A percentile compares a stretch with the other conserved stretches of the same genome.
Evolutionary conservation across 1,140 invertebrate genomes (phyloP).

Genomic region (Agraylea sexmaculata): DNA sequence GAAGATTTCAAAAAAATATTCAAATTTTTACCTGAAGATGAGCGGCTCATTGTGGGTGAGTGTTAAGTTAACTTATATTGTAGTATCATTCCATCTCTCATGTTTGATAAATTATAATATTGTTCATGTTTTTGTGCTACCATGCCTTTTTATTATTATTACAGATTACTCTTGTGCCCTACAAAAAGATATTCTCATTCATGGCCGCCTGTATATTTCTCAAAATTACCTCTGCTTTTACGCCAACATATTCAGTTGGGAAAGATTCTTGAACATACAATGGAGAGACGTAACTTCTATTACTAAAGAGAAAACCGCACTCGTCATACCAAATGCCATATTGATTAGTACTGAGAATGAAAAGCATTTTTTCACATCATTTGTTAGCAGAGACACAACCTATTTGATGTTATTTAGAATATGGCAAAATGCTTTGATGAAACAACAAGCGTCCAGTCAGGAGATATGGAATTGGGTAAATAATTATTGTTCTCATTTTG

Average conservation of each 20-base stretch:
- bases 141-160: slow-evolving; percentile 18
- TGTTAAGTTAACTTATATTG: slow-evolving; percentile 13
- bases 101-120: background rate
- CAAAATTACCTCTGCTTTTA: slow-evolving; percentile 92
- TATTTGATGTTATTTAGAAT: slow-evolving; percentile 90
- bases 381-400: slow-evolving; percentile 82
- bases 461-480: slow-evolving; percentile 80
- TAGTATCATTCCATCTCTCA: background rate
- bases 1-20: slow-evolving; percentile 89
- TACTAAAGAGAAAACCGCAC: slow-evolving; percentile 71
- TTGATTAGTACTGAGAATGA: slow-evolving; percentile 72
- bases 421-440: slow-evolving; percentile 91
- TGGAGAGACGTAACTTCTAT: slow-evolving; percentile 86
- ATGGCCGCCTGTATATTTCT: slow-evolving; percentile 84
- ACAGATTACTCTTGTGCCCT: slow-evolving; percentile 93
- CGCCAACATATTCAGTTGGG: slow-evolving; percentile 92
- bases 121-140: background rate
- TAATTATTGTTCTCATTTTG: no score
- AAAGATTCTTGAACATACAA: slow-evolving; percentile 66
- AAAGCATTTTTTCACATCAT: slow-evolving; percentile 88
- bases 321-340: slow-evolving; percentile 93
- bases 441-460: slow-evolving; percentile 72
- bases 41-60: slow-evolving; percentile 86
- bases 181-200: slow-evolving; percentile 85
- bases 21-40: slow-evolving; percentile 81